Evolutionary conservation across 1,140 invertebrate species (phyloP).

Genomic region (Panagrolaimus sp.): DNA sequence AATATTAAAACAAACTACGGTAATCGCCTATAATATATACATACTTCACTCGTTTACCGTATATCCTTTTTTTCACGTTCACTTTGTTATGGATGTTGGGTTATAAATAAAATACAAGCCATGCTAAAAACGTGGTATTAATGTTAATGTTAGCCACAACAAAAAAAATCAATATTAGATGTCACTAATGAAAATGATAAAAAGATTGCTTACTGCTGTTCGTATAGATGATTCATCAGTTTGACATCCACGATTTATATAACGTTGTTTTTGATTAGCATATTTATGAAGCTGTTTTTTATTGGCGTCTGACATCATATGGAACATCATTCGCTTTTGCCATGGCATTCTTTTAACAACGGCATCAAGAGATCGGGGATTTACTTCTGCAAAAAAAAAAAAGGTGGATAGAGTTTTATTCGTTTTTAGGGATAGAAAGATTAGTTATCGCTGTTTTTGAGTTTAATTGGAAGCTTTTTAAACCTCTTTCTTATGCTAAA

Average conservation of each 20-base stretch:
- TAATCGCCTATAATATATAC: background rate
- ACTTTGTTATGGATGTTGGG: no score
- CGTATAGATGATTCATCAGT: background rate
- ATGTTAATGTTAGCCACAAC: background rate
- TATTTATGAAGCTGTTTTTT: conserved; percentile 12
- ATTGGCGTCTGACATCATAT: conserved; percentile 32
- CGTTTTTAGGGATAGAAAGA: background rate
- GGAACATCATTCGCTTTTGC: conserved; percentile 36
- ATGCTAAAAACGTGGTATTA: background rate
- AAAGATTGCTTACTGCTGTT: background rate
- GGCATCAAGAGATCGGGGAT: conserved; percentile 27
- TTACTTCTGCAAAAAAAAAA: background rate
- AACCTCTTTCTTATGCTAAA: no score
- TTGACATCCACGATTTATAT: conserved; percentile 5
- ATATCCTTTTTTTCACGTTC: no score
- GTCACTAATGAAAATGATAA: no score
- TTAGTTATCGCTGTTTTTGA: no score
- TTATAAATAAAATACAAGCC: background rate
- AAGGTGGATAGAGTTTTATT: no score
- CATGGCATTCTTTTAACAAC: conserved; percentile 40
- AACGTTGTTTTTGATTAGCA: background rate
- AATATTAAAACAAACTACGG: no score
- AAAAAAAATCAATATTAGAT: background rate
- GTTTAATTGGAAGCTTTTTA: no score
- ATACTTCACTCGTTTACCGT: background rate